A percentile compares a stretch with the other conserved stretches of the same genome.
phyloP scores from a whole-genome alignment of 2,888 invertebrate species.

The Napeogenes sylphis region DNA sequence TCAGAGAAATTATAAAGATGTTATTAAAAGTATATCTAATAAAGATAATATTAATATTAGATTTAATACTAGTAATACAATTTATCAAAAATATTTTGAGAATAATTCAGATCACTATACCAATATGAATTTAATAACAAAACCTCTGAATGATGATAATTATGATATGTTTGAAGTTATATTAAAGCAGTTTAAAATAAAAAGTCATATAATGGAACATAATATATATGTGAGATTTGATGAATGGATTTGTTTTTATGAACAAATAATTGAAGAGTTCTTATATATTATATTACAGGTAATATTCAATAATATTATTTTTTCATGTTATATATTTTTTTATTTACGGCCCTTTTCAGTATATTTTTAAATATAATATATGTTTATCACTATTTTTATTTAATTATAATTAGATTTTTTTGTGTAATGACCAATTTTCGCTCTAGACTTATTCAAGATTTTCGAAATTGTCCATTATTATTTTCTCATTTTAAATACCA shows the following conservation, averaged over 20 bases:
- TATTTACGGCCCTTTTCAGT: background rate
- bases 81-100: background rate
- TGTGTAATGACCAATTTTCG: no score
- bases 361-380: no score
- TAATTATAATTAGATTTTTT: no score
- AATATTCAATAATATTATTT: background rate
- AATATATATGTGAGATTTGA: constrained; percentile 41
- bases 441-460: no score
- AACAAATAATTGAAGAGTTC: constrained; percentile 53
- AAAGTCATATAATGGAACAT: constrained; percentile 32
- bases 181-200: constrained; percentile 37
- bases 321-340: background rate
- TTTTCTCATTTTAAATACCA: no score
- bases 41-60: background rate
- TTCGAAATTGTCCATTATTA: no score
- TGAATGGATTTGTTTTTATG: constrained; percentile 50
- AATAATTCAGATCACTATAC: no score
- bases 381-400: no score
- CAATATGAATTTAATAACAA: constrained; percentile 9
- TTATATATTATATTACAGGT: constrained; percentile 36
- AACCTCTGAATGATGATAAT: constrained; percentile 32
- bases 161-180: constrained; percentile 42
- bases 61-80: background rate
- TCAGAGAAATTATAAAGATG: background rate
- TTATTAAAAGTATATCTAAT: background rate